Conservation (phyloP, 2,113 vertebrate genomes). For the Neolamprologus sp. region DNA sequence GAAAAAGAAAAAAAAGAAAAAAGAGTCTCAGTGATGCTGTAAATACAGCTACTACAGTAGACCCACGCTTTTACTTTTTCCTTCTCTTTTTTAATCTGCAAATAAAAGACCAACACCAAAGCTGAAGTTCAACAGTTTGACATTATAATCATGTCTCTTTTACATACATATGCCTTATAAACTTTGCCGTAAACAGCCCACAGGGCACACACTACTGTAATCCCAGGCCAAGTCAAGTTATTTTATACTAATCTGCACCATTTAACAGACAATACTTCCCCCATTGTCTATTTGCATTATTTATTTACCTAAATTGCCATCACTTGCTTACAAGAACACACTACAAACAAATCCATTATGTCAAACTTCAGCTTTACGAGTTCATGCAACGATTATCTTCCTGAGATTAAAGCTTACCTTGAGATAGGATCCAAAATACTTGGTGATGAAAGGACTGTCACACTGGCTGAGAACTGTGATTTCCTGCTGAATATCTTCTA, state of each 20-base stretch:
- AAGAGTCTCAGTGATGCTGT: not conserved
- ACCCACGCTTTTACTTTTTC: not conserved
- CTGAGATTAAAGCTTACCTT: conserved; percentile 77
- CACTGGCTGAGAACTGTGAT: conserved; percentile 99
- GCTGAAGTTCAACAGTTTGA: not conserved
- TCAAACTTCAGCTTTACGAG: not conserved
- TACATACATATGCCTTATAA: not conserved
- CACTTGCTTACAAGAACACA: not conserved
- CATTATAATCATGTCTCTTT: not conserved
- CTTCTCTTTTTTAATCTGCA: not conserved
- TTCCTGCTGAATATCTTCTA: conserved; percentile 98
- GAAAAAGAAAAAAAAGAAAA: not conserved
- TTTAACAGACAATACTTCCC: not conserved
- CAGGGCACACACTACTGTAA: not conserved
- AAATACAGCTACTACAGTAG: not conserved
- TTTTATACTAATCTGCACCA: not conserved
- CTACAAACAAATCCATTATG: not conserved
- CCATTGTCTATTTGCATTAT: conserved; percentile 34
- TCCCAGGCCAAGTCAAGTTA: not conserved
- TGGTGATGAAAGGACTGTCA: conserved; percentile 96
- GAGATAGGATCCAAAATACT: conserved; percentile 96
- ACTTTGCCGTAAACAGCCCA: not conserved
- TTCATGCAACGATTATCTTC: not conserved
- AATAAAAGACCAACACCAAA: not conserved
- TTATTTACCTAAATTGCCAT: conserved; percentile 25